These are phyloP conservation scores for Danio tinwini DNA, from an alignment of 2,797 vertebrate species.

Conservation along the genomic window DNA sequence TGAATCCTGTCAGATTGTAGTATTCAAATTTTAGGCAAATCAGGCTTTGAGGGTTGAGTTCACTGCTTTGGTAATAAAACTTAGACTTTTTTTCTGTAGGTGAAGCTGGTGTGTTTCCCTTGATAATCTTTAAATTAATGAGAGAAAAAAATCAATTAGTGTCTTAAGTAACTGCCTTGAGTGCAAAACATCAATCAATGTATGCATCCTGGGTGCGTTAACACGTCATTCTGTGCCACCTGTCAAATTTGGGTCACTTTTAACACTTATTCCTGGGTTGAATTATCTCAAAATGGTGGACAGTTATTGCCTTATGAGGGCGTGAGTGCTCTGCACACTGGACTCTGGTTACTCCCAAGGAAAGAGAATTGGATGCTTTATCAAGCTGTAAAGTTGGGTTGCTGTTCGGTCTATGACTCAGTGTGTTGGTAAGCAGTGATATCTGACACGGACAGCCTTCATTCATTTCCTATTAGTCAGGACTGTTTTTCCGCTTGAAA, in stretches of 20 bases:
- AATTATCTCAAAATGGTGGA: slow-evolving; percentile 50
- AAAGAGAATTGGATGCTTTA: slow-evolving; percentile 42
- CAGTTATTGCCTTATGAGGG: slow-evolving; percentile 31
- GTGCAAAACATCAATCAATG: slow-evolving; percentile 9
- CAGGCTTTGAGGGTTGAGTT: neutral
- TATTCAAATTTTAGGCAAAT: slow-evolving; percentile 21
- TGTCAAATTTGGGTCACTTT: slow-evolving; percentile 51
- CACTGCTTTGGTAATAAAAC: neutral
- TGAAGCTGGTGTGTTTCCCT: neutral
- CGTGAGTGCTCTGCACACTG: slow-evolving; percentile 22
- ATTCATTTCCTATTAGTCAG: slow-evolving; percentile 59
- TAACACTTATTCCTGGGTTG: slow-evolving; percentile 34
- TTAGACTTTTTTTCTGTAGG: neutral
- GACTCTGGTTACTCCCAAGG: slow-evolving; percentile 37
- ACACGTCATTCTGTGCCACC: neutral
- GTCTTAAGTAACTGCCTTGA: slow-evolving; percentile 3
- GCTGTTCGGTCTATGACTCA: slow-evolving; percentile 41
- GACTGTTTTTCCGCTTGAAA: slow-evolving; percentile 45
- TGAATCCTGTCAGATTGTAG: neutral
- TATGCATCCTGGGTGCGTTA: slow-evolving; percentile 28
- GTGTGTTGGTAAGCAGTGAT: slow-evolving; percentile 42
- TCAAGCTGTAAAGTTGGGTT: slow-evolving; percentile 42
- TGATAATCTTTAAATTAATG: slow-evolving; percentile 11
- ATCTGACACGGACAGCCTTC: slow-evolving; percentile 56
- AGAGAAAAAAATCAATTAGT: neutral